Evolutionary conservation across 2,113 vertebrate species (phyloP).

Genomic region (Beaufortia kweichowensis): DNA sequence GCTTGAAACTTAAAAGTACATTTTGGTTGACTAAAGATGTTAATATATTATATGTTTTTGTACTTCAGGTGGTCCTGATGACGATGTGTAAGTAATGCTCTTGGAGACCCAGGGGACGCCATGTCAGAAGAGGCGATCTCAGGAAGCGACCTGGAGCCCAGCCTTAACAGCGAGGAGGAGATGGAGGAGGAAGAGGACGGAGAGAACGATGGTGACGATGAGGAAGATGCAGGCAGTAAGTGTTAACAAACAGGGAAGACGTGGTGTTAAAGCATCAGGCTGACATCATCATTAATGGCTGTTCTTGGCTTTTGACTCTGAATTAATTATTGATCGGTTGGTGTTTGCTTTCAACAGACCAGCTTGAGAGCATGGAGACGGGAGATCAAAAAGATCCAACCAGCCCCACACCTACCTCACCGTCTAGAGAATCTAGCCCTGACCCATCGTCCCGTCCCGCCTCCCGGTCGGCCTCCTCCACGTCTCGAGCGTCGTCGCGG

Average conservation of each 20-base stretch:
- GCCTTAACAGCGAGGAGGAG: slow-evolving; percentile 91
- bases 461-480: slow-evolving; percentile 78
- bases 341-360: slow-evolving; percentile 72
- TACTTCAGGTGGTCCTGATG: slow-evolving; percentile 62
- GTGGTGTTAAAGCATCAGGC: background rate
- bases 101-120: slow-evolving; percentile 80
- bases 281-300: background rate
- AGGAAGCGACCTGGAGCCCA: slow-evolving; percentile 96
- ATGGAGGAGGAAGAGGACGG: slow-evolving; percentile 89
- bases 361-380: slow-evolving; percentile 77
- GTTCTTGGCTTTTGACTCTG: background rate
- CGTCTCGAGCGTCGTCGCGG: slow-evolving; percentile 60
- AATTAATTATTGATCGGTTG: slow-evolving; percentile 1
- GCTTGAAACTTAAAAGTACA: too few species aligned
- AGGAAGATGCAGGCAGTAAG: slow-evolving; percentile 69
- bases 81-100: slow-evolving; percentile 94
- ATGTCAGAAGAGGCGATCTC: slow-evolving; percentile 99
- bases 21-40: too few species aligned
- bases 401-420: slow-evolving; percentile 81
- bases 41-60: slow-evolving; percentile 6
- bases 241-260: background rate
- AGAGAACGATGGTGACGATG: slow-evolving; percentile 81
- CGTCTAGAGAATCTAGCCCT: slow-evolving; percentile 83
- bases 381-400: slow-evolving; percentile 70
- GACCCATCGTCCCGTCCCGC: slow-evolving; percentile 71